Percentiles rank a stretch among this genome's conserved stretches.
Evolutionary conservation across 2,797 vertebrate species (phyloP).

Genomic region (Ficedula albicollis): DNA sequence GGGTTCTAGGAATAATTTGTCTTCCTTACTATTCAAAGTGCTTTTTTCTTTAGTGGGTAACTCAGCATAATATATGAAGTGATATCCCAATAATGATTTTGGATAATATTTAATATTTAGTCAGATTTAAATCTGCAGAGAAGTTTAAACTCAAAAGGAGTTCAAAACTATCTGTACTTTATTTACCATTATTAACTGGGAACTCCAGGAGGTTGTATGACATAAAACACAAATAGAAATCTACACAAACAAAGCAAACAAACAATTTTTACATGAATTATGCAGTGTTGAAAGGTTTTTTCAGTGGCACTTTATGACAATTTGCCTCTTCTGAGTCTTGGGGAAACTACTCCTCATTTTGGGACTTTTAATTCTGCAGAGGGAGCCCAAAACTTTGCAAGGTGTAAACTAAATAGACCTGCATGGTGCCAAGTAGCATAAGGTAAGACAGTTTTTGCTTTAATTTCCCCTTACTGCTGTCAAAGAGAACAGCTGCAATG

Average conservation of each 20-base stretch:
- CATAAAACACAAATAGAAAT: constrained; percentile 79
- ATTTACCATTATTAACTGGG: constrained; percentile 74
- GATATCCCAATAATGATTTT: constrained; percentile 73
- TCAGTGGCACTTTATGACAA: constrained; percentile 77
- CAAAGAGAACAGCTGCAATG: constrained; percentile 20
- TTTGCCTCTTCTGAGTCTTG: constrained; percentile 77
- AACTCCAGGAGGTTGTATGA: constrained; percentile 75
- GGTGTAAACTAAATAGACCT: constrained; percentile 72
- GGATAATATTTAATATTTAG: constrained; percentile 58
- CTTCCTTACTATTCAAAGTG: constrained; percentile 78
- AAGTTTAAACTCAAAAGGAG: constrained; percentile 74
- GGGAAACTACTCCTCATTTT: constrained; percentile 70
- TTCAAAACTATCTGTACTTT: constrained; percentile 71
- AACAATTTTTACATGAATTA: constrained; percentile 78
- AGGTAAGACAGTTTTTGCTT: constrained; percentile 59
- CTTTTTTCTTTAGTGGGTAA: constrained; percentile 76
- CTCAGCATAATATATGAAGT: constrained; percentile 74
- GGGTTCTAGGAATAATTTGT: constrained; percentile 65
- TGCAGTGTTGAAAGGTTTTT: constrained; percentile 78
- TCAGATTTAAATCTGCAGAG: constrained; percentile 69
- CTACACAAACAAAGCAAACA: constrained; percentile 78
- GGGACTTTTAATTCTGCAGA: constrained; percentile 67
- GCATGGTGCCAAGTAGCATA: constrained; percentile 68
- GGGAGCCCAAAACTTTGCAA: constrained; percentile 75
- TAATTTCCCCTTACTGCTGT: constrained; percentile 62